Base-by-base conservation (phyloP, 2,797 vertebrate genomes). In the Euthynnus affinis region DNA sequence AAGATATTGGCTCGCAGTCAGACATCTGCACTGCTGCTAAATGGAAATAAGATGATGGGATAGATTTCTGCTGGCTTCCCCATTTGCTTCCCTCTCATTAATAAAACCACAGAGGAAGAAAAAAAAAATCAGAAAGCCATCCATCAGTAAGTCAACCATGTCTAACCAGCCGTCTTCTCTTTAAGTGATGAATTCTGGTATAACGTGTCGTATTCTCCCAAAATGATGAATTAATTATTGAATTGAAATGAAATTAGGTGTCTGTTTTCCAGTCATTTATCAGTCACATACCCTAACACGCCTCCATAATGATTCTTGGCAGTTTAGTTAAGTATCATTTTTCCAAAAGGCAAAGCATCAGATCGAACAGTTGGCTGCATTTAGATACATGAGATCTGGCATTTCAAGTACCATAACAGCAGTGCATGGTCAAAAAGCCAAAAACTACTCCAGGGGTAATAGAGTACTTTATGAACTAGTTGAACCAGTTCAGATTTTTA, bases 171-270 rank as follows among this genome's bases (percentile, higher is more conserved):
- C 37, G 6, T 70, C 64, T 84, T 67, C 59, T 81, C 56, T 61
- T 57, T 10, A 70, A 71, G 32, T 76, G 80, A 93, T 91, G 86
- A 27, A 91, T 84, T 78, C 53, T 79, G 81, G 59, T 61, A 44
- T 60, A 70, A 72, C 46, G 48, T 73, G 65, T 63, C 67, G 62
- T 42, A 17, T 74, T 73, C 55, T 59, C 6, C 64, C 48, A 68
- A 83, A 88, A 83, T 89, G 74, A 92, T 80, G 44, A 77, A 91
- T 89, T 81, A 74, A 83, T 89, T 87, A 84, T 91, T 84, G 59
- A 87, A 74, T 69, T 74, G 44, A 81, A 71, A 60, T 90, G 82
- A 87, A 90, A 88, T 85, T 58, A 77, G 81, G 62, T 53, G 66
- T 52, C 72, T 74, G 64, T 81, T 82, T 68, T 74, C 71, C 48